A percentile compares a stretch with the other conserved stretches of the same genome.
These are phyloP conservation scores for Pecten maximus DNA, from an alignment of 2,888 invertebrate genomes.

Conservation along the genomic window DNA sequence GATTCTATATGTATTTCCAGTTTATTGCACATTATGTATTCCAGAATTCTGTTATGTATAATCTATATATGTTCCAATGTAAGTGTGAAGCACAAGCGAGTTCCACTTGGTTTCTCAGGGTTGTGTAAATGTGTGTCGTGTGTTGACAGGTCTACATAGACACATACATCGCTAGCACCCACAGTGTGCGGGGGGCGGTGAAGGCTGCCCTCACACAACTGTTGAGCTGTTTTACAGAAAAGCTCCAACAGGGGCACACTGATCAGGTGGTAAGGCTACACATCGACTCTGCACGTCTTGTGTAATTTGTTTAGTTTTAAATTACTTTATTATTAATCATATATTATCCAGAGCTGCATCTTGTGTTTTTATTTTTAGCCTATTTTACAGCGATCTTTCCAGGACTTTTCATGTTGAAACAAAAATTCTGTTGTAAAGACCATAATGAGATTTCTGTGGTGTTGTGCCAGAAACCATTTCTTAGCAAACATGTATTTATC, in stretches of 20 bases:
- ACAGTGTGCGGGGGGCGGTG: constrained; percentile 89
- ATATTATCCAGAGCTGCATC: neutral
- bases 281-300: neutral
- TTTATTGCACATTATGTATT: neutral
- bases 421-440: neutral
- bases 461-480: neutral
- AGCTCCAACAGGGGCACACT: constrained; percentile 63
- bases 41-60: too few relatives aligned
- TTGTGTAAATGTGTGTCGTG: neutral
- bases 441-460: neutral
- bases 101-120: neutral
- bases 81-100: neutral
- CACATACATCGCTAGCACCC: constrained; percentile 77
- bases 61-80: neutral
- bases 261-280: constrained; percentile 59
- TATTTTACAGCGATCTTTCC: neutral
- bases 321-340: neutral
- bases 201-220: constrained; percentile 95
- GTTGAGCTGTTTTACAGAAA: constrained; percentile 88
- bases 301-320: neutral
- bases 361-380: neutral
- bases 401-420: neutral
- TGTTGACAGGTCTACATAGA: constrained; percentile 80
- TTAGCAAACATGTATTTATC: too few relatives aligned
- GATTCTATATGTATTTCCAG: neutral